phyloP scores from a whole-genome alignment of 1,140 invertebrate genomes.

The Cepaea nemoralis region DNA sequence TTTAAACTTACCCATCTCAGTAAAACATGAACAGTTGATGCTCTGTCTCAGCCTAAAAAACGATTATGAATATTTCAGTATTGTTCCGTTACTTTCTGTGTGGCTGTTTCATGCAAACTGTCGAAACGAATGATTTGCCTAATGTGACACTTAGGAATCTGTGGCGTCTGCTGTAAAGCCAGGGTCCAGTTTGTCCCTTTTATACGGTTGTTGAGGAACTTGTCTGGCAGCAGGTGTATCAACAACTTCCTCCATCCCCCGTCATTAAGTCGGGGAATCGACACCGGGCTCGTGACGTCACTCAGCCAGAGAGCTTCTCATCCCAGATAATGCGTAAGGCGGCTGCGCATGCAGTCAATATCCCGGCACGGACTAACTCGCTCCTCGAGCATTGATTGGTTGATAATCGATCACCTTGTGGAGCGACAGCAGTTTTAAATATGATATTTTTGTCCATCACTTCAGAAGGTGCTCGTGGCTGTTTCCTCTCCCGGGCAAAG shows the following conservation, averaged over 20 bases:
- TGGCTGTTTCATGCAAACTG: too few species aligned
- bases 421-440: slow-evolving; percentile 33
- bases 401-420: slow-evolving; percentile 14
- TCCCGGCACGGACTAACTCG: slow-evolving; percentile 31
- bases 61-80: too few species aligned
- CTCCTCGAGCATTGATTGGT: slow-evolving; percentile 10
- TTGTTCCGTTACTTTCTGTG: too few species aligned
- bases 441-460: slow-evolving; percentile 34
- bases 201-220: background rate
- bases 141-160: too few species aligned
- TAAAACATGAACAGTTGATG: too few species aligned
- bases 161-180: too few species aligned
- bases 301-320: slow-evolving; percentile 38
- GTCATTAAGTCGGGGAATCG: slow-evolving; percentile 36
- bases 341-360: slow-evolving; percentile 35
- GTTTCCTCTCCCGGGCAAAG: background rate
- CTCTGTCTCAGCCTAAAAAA: too few species aligned
- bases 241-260: slow-evolving; percentile 18
- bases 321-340: slow-evolving; percentile 25
- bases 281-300: slow-evolving; percentile 35
- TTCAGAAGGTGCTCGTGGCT: background rate
- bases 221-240: slow-evolving; percentile 27
- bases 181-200: too few species aligned
- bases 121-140: too few species aligned
- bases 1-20: too few species aligned